Evolutionary conservation across 2,888 invertebrate genomes (phyloP), one percentile per base, ranked within the genome.

Genomic region (Brenthis hecate): DNA sequence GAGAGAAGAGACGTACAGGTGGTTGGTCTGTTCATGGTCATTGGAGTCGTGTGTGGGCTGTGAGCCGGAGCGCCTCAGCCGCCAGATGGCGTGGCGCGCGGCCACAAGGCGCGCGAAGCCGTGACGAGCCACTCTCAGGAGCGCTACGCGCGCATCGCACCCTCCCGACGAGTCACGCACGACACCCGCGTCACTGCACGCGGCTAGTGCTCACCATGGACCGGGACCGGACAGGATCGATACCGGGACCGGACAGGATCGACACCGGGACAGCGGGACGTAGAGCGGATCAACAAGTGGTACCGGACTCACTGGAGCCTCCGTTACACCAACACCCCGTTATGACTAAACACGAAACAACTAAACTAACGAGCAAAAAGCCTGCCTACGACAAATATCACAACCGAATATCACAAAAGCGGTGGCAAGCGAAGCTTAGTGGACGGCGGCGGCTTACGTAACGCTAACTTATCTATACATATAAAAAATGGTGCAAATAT

Each of bases 21-120:
- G 90, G 89, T 91, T 92, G 85, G 89, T 89, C 79, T 92, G 91
- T 89, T 93, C 93, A 81, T 91, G 86, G 83, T 93, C 92, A 88
- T 89, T 91, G 87, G 85, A 85, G 85, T 87, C 91, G 74, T 91
- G 91, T 66, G 91, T 83, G 74, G 92, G 93, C 85, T 92, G 92
- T 78, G 92, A 93, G 83, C 91, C 92, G 80, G 93, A 92, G 80
- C 92, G 91, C 82, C 95, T 93, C 85, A 95, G 93, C 83, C 95
- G 94, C 95, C 95, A 95, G 93, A 95, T 94, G 93, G 95, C 95
- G 93, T 94, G 94, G 89, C 95, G 94, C 80, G 95, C 95, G 88
- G 95, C 95, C 94, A 95, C 95, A 85, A 95, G 94, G 89, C 95
- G 94, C 87, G 94, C 95, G 89, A 95, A 94, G 79, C 94, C 94